phyloP scores from a whole-genome alignment of 2,888 invertebrate genomes.

The Rhingia rostrata region DNA sequence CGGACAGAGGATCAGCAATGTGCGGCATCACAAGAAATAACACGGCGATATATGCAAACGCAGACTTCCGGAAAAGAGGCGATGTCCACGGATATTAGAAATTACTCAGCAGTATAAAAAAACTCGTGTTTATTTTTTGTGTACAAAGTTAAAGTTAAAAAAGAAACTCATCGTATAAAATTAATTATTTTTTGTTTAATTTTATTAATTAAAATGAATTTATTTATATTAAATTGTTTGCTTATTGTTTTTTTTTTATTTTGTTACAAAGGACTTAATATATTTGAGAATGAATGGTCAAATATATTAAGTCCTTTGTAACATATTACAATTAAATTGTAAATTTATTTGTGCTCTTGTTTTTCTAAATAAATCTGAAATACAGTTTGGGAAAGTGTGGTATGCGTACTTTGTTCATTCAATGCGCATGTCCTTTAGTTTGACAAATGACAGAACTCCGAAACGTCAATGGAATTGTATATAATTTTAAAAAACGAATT shows the following conservation, averaged over 20 bases:
- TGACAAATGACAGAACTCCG: slow-evolving; percentile 7
- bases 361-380: slow-evolving; percentile 9
- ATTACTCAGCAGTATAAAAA: slow-evolving; percentile 19
- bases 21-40: slow-evolving; percentile 88
- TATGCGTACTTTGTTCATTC: neutral
- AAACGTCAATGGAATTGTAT: neutral
- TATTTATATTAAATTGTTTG: slow-evolving; percentile 43
- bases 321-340: neutral
- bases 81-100: slow-evolving; percentile 88
- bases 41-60: slow-evolving; percentile 89
- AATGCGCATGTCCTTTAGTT: slow-evolving; percentile 42
- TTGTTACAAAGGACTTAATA: slow-evolving; percentile 12
- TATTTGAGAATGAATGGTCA: no score
- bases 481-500: neutral
- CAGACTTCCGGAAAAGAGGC: slow-evolving; percentile 92
- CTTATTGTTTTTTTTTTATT: slow-evolving; percentile 26
- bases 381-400: slow-evolving; percentile 52
- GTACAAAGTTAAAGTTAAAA: slow-evolving; percentile 63
- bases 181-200: slow-evolving; percentile 2
- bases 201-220: slow-evolving; percentile 48
- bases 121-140: slow-evolving; percentile 28
- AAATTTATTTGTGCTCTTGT: slow-evolving; percentile 36
- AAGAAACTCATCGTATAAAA: slow-evolving; percentile 12
- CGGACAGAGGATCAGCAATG: slow-evolving; percentile 86
- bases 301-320: neutral